Evolutionary conservation across 2,888 invertebrate genomes (phyloP), one percentile per base, ranked within the genome.

Genomic region (Melikaiella ostensackeni): DNA sequence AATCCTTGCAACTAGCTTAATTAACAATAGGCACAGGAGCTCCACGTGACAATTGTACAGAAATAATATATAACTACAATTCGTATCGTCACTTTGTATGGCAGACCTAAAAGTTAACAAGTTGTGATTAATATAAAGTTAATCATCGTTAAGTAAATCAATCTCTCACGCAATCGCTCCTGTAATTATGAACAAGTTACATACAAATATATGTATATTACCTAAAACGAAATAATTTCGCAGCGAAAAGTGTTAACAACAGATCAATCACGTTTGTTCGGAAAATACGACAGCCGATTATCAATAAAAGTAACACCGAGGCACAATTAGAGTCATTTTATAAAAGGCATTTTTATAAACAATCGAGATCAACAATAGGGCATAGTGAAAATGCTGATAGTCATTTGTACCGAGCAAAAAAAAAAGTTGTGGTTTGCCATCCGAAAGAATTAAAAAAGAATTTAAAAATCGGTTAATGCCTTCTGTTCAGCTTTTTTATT

Each of bases 81-180:
- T 70, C 50, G 50, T 62, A 76, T 76, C 66, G 66, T 63, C 57
- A 59, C 75, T 76, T 79, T 70, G 70, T 70, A 75, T 75, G 59
- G 75, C 75, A 61, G 62, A 46, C 62, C 75, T 77, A 77, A 75
- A 76, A 63, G 75, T 79, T 76, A 78, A 82, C 77, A 83, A 70
- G 63, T 74, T 76, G 77, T 75, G 59, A 82, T 74, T 82, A 79
- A 80, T 76, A 81, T 84, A 83, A 84, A 80, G 82, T 85, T 84
- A 82, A 86, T 84, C 82, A 82, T 86, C 81, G 84, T 88, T 90
- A 89, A 90, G 90, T 89, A 90, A 89, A 86, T 88, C 86, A 89
- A 88, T 89, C 88, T 88, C 88, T 87, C 88, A 81, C 85, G 84
- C 86, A 87, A 84, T 86, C 84, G 83, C 82, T 85, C 83, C 74